Base-by-base conservation (phyloP, 2,797 vertebrate genomes). In the Eutrigla gurnardus region DNA sequence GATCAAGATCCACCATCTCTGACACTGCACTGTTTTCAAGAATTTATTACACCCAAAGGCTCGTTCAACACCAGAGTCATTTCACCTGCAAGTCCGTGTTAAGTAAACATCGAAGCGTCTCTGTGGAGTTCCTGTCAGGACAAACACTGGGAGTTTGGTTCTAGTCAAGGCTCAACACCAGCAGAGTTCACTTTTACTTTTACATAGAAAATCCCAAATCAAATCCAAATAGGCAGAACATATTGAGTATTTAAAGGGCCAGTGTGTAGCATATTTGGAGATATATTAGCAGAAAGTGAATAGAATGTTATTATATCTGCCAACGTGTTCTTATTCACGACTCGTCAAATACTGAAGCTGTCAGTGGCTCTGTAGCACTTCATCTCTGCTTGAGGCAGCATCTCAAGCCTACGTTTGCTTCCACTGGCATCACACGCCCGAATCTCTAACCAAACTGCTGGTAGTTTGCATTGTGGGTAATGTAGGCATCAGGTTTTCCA, bases 101-200 rank as follows among this genome's bases (percentile, higher is more conserved):
- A 2, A 14, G 7, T 50, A 55, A 60, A 53, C 17, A 64, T 63
- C 12, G 13, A 9, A 37, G 35, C 39, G 52, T 53, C 32, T 66
- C 54, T 25, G 11, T 32, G 36, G 9, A 12, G 3, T n/a, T 42
- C 25, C 15, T 47, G 42, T 5, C 15, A 7, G 13, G 8, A 55
- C 4, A 58, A 71, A 80, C 66, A 70, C 32, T 43, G 13, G 33
- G 13, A 35, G 4, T 8, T 3, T 25, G 12, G 6, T 33, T 5
- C 15, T 32, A 5, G 46, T 39, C 46, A 49, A 72, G 8, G 55
- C 17, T 75, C 63, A 73, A 35, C n/a, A 75, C 55, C 47, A 50
- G 36, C 43, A 54, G 13, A 58, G 32, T 42, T 78, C 1, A 57
- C 52, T 36, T 49, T 36, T 10, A 68, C 33, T 54, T 70, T 69